Base-by-base conservation (phyloP, 2,888 invertebrate genomes). In the Diarsia rubi region DNA sequence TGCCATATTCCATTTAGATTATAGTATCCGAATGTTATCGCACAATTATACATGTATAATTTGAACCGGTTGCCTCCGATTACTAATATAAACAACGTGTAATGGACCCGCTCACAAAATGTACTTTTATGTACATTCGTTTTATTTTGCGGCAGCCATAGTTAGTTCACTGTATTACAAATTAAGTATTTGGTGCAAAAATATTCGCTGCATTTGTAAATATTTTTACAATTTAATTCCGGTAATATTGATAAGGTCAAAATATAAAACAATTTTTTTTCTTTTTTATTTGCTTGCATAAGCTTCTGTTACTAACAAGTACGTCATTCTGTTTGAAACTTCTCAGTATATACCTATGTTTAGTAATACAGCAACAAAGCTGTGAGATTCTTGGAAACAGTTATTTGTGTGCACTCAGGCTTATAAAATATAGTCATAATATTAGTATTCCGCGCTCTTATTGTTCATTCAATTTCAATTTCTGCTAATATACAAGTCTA, bases 1-100 rank as follows among this genome's bases (percentile, higher is more conserved):
- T 90, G 90, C 88, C 86, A 87, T 88, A 88, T 87, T 93, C 89
- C 88, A 88, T 85, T 87, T 87, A 88, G 90, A 91, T 91, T 91
- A 88, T 60, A 59, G 60, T 64, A 75, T 64, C 24, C 21, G 52
- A 73, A 47, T 47, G 64, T 54, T 60, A 66, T 47, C 31, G 65
- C n/a, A 4, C 62, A 62, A 62, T 37, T 14, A n/a, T 62, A 62
- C 42, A 62, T n/a, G 27, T n/a, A 31, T 62, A 42, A 73, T 66
- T 80, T 12, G 47, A 64, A 64, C 16, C n/a, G 49, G 24, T 49
- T 64, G 31, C 21, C 31, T 63, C 31, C 52, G 12, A 31, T 42
- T 49, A 63, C 42, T 49, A 63, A 79, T 52, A 72, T 65, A 66
- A 78, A 73, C 60, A 45, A 54, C 24, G 24, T 49, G 70, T 70